phyloP scores from a whole-genome alignment of 2,888 invertebrate species.

The Melikaiella ostensackeni region DNA sequence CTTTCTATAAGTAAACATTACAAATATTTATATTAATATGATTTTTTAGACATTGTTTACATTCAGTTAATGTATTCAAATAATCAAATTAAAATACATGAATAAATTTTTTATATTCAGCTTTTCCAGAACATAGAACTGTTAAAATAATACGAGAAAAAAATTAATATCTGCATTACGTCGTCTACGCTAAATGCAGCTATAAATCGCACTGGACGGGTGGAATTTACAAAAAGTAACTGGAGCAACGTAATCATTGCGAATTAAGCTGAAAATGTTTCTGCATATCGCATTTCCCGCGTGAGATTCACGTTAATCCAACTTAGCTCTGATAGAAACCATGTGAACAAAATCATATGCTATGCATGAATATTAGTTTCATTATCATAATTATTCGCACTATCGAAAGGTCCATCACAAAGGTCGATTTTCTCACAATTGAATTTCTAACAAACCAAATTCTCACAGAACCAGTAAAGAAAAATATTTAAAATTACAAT shows the following conservation, averaged over 20 bases:
- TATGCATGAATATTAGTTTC: neutral
- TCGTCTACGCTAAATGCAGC: neutral
- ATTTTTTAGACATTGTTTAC: too few species aligned
- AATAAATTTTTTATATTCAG: neutral
- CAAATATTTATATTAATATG: too few species aligned
- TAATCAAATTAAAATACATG: too few species aligned
- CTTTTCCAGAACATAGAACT: neutral
- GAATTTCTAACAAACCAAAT: neutral
- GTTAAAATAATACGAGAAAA: neutral
- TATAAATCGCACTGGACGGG: neutral
- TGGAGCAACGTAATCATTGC: neutral
- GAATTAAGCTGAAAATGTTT: neutral
- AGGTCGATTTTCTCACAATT: neutral
- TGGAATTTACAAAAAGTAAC: neutral
- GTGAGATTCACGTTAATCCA: neutral
- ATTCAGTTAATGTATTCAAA: too few species aligned
- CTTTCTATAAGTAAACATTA: too few species aligned
- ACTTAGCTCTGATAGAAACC: neutral
- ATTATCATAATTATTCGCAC: too few species aligned
- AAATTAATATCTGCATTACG: neutral
- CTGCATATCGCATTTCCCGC: neutral
- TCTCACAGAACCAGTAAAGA: neutral
- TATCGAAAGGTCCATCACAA: neutral
- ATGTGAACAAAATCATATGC: neutral
- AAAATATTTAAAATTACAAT: neutral